A percentile compares a stretch with the other conserved stretches of the same genome.
Conservation (phyloP, 2,797 vertebrate species). For the Protosalanx chinensis region DNA sequence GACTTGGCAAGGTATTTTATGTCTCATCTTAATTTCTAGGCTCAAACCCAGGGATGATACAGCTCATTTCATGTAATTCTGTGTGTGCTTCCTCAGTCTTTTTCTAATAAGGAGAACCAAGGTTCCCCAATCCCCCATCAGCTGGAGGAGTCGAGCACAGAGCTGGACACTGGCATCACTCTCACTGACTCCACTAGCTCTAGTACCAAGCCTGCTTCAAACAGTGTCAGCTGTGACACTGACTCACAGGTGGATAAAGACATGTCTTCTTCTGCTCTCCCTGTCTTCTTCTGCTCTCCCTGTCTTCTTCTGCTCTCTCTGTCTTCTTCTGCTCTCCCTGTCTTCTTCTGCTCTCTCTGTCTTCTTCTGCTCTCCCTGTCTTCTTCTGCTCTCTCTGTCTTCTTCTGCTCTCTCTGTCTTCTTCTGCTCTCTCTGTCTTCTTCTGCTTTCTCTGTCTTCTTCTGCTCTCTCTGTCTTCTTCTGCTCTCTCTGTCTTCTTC, state of each 20-base stretch:
- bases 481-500: constrained; percentile 8
- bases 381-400: no score
- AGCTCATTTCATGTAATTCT: constrained; percentile 10
- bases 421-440: constrained; percentile 10
- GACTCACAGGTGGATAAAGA: constrained; percentile 66
- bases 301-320: no score
- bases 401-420: background rate
- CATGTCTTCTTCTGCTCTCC: constrained; percentile 33
- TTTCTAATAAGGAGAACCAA: constrained; percentile 56
- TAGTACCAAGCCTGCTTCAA: constrained; percentile 64
- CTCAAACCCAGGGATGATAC: no score
- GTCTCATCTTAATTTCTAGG: no score
- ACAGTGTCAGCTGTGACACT: constrained; percentile 64
- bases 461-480: background rate
- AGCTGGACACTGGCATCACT: constrained; percentile 55
- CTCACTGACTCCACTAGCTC: constrained; percentile 65
- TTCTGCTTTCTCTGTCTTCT: background rate
- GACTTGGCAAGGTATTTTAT: no score
- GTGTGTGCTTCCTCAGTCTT: constrained; percentile 66
- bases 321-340: background rate
- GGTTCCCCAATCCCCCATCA: constrained; percentile 59
- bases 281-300: background rate
- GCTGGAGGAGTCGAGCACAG: constrained; percentile 53
- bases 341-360: background rate
- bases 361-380: constrained; percentile 14